Conservation (phyloP, 1,140 invertebrate species). For the Pseudomyrmex cubaensis region DNA sequence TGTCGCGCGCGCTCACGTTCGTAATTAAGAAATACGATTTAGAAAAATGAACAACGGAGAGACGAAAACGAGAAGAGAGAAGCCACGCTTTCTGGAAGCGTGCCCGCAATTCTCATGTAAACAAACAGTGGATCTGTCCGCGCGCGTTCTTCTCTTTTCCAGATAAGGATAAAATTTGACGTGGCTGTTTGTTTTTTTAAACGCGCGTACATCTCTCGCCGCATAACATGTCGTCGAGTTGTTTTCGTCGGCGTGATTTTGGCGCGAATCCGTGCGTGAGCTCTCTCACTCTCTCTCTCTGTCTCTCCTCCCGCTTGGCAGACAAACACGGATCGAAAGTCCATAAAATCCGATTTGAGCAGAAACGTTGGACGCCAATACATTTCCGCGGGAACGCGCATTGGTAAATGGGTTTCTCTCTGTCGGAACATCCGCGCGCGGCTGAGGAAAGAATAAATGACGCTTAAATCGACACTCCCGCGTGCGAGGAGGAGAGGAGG, state of each 20-base stretch:
- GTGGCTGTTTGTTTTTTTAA: not conserved
- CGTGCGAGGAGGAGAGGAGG: not conserved
- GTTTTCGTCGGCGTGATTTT: conserved; percentile 30
- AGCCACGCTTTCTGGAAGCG: conserved; percentile 13
- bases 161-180: not conserved
- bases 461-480: conserved; percentile 50
- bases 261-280: not conserved
- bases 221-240: conserved; percentile 11
- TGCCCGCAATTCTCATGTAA: conserved; percentile 33
- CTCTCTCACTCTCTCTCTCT: not conserved
- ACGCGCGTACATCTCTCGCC: conserved; percentile 11
- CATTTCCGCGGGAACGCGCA: conserved; percentile 24
- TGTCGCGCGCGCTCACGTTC: not conserved
- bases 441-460: conserved; percentile 47
- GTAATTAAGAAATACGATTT: conserved; percentile 38
- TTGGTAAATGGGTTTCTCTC: conserved; percentile 67
- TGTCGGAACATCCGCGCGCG: conserved; percentile 27
- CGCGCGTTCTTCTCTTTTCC: not conserved
- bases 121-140: conserved; percentile 21
- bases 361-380: conserved; percentile 8
- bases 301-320: not conserved
- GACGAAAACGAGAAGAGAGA: not conserved
- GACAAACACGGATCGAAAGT: conserved; percentile 49
- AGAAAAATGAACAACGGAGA: not conserved
- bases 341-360: conserved; percentile 50